Percentiles rank a stretch among this genome's conserved stretches.
phyloP scores from a whole-genome alignment of 2,797 vertebrate genomes.

The Orientallactaga sibirica region DNA sequence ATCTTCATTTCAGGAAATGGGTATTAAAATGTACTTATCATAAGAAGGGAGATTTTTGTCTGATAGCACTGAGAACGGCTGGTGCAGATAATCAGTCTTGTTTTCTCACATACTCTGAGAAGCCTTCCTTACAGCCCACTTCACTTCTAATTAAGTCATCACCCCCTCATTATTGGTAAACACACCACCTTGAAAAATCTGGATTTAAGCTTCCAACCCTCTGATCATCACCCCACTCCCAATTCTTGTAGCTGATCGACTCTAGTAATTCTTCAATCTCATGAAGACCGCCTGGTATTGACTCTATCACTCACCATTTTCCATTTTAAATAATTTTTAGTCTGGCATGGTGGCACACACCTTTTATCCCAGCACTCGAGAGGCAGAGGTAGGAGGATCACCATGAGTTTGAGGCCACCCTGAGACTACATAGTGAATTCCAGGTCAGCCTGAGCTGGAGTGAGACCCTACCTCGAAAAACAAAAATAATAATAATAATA shows the following conservation, averaged over 20 bases:
- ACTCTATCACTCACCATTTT: background rate
- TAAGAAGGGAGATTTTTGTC: background rate
- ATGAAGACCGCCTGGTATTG: background rate
- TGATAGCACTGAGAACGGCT: background rate
- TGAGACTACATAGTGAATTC: too few species aligned
- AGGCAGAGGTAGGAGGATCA: too few species aligned
- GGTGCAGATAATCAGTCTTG: background rate
- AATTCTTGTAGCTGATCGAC: background rate
- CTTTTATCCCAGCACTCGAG: too few species aligned
- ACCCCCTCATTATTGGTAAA: background rate
- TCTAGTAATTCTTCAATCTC: background rate
- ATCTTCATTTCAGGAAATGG: conserved; percentile 45
- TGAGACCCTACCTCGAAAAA: too few species aligned
- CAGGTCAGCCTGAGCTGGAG: too few species aligned
- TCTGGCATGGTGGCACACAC: too few species aligned
- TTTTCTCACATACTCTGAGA: background rate
- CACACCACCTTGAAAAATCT: background rate
- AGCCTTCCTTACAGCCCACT: background rate
- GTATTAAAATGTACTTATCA: conserved; percentile 14
- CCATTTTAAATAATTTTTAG: too few species aligned
- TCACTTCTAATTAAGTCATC: background rate
- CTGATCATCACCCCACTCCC: background rate
- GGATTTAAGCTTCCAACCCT: background rate
- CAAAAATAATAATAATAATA: too few species aligned
- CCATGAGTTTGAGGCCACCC: too few species aligned